Conservation (phyloP, 2,113 vertebrate species). For the Orientallactaga bullata region DNA sequence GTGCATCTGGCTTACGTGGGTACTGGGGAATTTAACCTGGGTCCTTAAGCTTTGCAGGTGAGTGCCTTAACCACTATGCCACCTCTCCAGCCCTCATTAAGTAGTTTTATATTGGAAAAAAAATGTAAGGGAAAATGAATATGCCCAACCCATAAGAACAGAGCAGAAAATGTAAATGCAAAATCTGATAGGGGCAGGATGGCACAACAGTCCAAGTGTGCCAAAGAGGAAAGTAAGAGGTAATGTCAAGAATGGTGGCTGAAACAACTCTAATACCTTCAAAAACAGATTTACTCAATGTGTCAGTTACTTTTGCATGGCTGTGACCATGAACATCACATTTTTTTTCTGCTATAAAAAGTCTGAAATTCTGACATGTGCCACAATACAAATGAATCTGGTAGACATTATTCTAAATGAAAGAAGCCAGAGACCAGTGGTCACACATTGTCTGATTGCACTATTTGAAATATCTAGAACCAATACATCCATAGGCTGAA, state of each 20-base stretch:
- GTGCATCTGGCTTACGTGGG: no score
- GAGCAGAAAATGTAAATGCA: not conserved
- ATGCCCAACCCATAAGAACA: not conserved
- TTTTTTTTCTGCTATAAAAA: conserved; percentile 2
- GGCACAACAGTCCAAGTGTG: not conserved
- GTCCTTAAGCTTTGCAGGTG: no score
- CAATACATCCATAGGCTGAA: not conserved
- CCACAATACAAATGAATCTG: not conserved
- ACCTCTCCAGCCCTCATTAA: not conserved
- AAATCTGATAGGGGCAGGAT: not conserved
- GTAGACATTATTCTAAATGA: not conserved
- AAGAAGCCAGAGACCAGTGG: not conserved
- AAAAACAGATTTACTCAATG: not conserved
- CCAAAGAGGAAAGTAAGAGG: not conserved
- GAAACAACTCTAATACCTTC: not conserved
- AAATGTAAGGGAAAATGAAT: not conserved
- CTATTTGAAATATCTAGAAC: not conserved
- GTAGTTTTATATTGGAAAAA: not conserved
- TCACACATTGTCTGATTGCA: not conserved
- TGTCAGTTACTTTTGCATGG: not conserved
- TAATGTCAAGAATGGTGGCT: not conserved
- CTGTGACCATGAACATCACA: not conserved
- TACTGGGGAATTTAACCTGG: no score
- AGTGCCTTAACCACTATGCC: no score
- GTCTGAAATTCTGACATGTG: not conserved